A percentile compares a stretch with the other conserved stretches of the same genome.
These are phyloP conservation scores for Ceuthmochares aereus DNA, from an alignment of 2,113 vertebrate species.

Conservation along the genomic window DNA sequence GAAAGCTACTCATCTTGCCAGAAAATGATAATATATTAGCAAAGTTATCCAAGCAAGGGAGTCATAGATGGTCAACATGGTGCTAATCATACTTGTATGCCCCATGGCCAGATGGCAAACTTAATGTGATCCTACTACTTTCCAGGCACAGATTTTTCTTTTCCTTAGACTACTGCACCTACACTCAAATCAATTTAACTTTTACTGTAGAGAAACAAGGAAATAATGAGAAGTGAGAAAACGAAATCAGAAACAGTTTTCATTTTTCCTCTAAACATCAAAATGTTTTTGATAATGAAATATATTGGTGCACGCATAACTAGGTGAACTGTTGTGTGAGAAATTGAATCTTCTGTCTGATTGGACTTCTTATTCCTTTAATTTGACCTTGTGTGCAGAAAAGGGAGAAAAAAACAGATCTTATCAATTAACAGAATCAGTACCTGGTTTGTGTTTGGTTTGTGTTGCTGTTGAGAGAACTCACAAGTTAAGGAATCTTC, in stretches of 20 bases:
- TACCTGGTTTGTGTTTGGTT: background rate
- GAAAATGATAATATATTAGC: background rate
- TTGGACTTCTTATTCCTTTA: background rate
- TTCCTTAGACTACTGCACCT: background rate
- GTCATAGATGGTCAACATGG: background rate
- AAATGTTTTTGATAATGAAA: background rate
- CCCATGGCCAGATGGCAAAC: background rate
- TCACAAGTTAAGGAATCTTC: background rate
- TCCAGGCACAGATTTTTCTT: background rate
- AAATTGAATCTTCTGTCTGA: background rate
- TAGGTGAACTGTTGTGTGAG: background rate
- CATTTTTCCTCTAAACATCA: background rate
- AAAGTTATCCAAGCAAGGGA: background rate
- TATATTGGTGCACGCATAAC: background rate
- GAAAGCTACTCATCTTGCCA: background rate
- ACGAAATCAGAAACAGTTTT: background rate
- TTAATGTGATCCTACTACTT: background rate
- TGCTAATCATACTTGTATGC: background rate
- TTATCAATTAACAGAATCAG: background rate
- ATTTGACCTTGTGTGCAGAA: background rate
- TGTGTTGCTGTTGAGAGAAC: background rate
- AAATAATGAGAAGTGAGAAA: background rate
- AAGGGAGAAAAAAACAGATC: background rate
- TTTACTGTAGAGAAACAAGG: background rate
- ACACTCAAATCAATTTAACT: background rate